Conservation (phyloP, 1,140 invertebrate species). For the Aphaenogaster rudis region DNA sequence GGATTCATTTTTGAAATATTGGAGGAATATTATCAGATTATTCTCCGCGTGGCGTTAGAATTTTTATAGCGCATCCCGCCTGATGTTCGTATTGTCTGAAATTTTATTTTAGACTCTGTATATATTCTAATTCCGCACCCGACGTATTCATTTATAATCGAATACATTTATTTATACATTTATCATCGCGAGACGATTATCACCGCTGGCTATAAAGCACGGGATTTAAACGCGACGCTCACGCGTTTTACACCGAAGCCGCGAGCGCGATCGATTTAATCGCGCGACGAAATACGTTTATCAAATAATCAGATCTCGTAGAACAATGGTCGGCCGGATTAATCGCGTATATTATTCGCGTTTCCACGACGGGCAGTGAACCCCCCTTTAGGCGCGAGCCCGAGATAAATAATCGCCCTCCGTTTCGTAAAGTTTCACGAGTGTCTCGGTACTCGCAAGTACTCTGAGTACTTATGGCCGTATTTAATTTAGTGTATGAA, state of each 20-base stretch:
- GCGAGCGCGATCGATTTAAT: constrained; percentile 49
- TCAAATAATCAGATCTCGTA: constrained; percentile 57
- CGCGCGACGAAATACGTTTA: constrained; percentile 36
- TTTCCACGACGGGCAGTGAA: constrained; percentile 13
- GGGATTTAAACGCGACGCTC: constrained; percentile 14
- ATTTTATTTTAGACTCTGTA: not conserved
- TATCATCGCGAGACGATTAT: constrained; percentile 28
- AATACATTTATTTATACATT: constrained; percentile 8
- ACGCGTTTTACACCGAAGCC: constrained; percentile 3
- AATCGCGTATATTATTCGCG: constrained; percentile 39
- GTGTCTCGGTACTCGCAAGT: constrained; percentile 1
- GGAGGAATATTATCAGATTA: constrained; percentile 14
- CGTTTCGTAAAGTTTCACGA: constrained; percentile 14
- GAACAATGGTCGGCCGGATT: constrained; percentile 42
- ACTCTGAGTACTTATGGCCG: constrained; percentile 10
- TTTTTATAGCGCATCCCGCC: not conserved
- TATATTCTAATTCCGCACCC: not conserved
- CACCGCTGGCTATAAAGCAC: not conserved
- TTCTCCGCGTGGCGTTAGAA: not conserved
- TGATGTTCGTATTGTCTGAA: not conserved
- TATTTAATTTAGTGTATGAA: constrained; percentile 70
- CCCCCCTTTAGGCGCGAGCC: constrained; percentile 18
- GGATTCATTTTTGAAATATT: constrained; percentile 27
- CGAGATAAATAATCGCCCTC: constrained; percentile 20
- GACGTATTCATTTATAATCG: not conserved